These are phyloP conservation scores for Colossoma macropomum DNA, from an alignment of 2,113 vertebrate genomes.

Conservation along the genomic window DNA sequence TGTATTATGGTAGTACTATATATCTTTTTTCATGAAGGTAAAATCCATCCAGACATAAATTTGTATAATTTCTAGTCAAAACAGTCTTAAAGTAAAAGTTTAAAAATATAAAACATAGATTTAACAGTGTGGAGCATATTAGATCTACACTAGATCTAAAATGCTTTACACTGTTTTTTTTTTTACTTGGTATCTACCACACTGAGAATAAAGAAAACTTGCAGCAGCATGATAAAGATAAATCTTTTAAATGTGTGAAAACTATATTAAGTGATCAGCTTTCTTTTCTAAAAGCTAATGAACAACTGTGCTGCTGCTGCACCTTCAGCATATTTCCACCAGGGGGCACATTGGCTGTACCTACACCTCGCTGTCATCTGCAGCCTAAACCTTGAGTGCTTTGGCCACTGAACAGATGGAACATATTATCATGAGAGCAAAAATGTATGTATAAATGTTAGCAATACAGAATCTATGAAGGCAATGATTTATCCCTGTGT, in stretches of 20 bases:
- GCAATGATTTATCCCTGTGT: neutral
- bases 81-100: no score
- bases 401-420: slow-evolving; percentile 3
- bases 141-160: no score
- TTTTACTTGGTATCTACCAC: no score
- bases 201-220: neutral
- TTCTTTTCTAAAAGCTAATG: neutral
- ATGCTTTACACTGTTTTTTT: no score
- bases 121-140: no score
- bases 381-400: neutral
- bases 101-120: no score
- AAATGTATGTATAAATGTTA: neutral
- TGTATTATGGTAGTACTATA: no score
- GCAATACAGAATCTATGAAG: neutral
- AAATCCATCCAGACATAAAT: no score
- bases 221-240: no score
- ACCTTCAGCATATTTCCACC: slow-evolving; percentile 25
- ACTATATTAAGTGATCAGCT: neutral
- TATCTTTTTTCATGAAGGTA: no score
- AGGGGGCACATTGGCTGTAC: slow-evolving; percentile 37
- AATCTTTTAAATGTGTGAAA: neutral
- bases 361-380: neutral
- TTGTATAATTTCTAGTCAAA: no score
- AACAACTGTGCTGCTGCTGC: neutral
- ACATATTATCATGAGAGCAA: neutral